Conservation (phyloP, 2,797 vertebrate species). For the Lophotriccus pileatus region DNA sequence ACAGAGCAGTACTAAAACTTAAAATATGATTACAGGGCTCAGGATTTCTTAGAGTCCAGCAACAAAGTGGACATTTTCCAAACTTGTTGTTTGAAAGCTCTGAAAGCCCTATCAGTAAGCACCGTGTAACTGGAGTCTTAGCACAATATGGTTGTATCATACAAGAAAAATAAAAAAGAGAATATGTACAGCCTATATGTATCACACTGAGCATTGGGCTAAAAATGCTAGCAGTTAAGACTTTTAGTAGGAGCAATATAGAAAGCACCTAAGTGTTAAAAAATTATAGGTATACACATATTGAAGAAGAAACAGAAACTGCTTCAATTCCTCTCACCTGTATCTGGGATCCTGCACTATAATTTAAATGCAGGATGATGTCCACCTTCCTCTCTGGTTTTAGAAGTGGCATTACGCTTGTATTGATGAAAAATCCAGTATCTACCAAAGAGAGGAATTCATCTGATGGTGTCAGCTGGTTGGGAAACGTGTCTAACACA, state of each 20-base stretch:
- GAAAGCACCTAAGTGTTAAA: not conserved
- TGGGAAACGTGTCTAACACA: conserved; percentile 82
- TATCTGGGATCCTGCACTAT: conserved; percentile 74
- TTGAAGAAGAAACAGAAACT: not conserved
- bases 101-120: not conserved
- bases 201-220: not conserved
- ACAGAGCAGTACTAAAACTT: not conserved
- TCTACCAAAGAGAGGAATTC: conserved; percentile 79
- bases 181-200: not conserved
- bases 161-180: not conserved
- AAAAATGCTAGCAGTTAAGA: not conserved
- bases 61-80: not conserved
- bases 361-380: conserved; percentile 81
- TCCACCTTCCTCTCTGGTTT: conserved; percentile 78
- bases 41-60: not conserved
- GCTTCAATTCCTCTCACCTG: conserved; percentile 47
- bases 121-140: not conserved
- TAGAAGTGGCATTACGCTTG: conserved; percentile 79
- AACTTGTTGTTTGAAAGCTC: not conserved
- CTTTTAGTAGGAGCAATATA: not conserved
- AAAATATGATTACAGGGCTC: not conserved
- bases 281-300: not conserved
- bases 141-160: not conserved
- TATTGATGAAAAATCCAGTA: conserved; percentile 83
- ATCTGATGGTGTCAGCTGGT: conserved; percentile 78